phyloP scores from a whole-genome alignment of 2,797 vertebrate genomes.

The Aeoliscus strigatus region DNA sequence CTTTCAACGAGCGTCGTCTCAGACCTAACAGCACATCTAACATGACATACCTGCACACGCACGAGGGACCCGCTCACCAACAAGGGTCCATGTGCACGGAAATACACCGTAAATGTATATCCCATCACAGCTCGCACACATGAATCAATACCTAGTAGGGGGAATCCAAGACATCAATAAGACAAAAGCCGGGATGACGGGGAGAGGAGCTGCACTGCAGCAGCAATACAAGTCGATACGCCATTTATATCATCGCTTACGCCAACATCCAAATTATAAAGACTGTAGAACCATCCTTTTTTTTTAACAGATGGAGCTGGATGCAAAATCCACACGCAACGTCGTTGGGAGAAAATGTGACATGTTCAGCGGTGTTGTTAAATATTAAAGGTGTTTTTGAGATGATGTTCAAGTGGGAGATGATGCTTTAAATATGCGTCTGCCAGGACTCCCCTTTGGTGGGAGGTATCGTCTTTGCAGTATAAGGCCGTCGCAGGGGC shows the following conservation, averaged over 20 bases:
- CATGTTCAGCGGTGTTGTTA: too few species aligned
- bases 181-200: neutral
- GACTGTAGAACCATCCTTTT: constrained; percentile 3
- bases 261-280: constrained; percentile 1
- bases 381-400: too few species aligned
- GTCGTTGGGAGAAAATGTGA: constrained; percentile 13
- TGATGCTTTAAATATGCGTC: too few species aligned
- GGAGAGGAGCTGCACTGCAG: constrained; percentile 1
- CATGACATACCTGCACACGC: too few species aligned
- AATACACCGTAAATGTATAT: neutral
- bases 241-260: constrained; percentile 2
- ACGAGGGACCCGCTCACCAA: too few species aligned
- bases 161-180: constrained; percentile 2
- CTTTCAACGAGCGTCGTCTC: too few species aligned
- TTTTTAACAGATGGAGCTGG: too few species aligned
- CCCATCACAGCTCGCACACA: neutral
- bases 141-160: constrained; percentile 15
- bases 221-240: constrained; percentile 1
- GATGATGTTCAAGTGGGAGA: too few species aligned
- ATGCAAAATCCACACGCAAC: constrained; percentile 9
- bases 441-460: neutral
- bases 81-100: too few species aligned
- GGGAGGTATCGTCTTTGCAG: constrained; percentile 20
- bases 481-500: constrained; percentile 12
- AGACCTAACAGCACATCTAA: too few species aligned